phyloP scores from a whole-genome alignment of 30 jellyfish, hydroid and myxozoan genomes.

The Rhopilema esculentum region DNA sequence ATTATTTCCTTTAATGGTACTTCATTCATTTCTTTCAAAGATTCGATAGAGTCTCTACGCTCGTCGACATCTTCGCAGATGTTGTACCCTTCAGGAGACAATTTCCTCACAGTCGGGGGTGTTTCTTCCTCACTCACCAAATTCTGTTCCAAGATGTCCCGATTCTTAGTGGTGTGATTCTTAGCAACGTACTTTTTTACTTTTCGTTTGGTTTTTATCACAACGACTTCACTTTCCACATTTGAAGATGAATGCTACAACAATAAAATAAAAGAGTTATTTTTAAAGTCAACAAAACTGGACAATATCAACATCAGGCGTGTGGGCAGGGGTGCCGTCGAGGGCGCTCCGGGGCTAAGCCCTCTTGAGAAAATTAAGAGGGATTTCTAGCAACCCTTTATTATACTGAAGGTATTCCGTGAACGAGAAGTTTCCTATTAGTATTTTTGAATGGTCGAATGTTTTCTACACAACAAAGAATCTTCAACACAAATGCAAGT shows the following conservation, averaged over 20 bases:
- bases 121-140: constrained; percentile 13
- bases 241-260: constrained; percentile 1
- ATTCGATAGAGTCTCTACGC: constrained; percentile 36
- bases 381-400: too few relatives aligned
- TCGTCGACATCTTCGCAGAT: too few relatives aligned
- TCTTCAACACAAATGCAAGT: too few relatives aligned
- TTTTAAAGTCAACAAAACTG: too few relatives aligned
- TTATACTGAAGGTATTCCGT: too few relatives aligned
- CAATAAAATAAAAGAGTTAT: not conserved
- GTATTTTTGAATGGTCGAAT: too few relatives aligned
- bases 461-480: too few relatives aligned
- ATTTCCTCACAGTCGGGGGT: not conserved
- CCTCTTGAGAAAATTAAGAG: too few relatives aligned
- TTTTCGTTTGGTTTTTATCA: not conserved
- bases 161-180: not conserved
- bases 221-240: not conserved
- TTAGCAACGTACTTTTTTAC: not conserved
- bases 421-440: too few relatives aligned
- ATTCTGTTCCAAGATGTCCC: not conserved
- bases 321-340: too few relatives aligned
- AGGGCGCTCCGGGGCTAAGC: too few relatives aligned
- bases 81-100: not conserved
- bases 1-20: not conserved
- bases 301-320: too few relatives aligned
- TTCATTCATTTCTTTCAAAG: constrained; percentile 54